Evolutionary conservation across 2,113 vertebrate genomes (phyloP).

Genomic region (Phaethon lepturus): DNA sequence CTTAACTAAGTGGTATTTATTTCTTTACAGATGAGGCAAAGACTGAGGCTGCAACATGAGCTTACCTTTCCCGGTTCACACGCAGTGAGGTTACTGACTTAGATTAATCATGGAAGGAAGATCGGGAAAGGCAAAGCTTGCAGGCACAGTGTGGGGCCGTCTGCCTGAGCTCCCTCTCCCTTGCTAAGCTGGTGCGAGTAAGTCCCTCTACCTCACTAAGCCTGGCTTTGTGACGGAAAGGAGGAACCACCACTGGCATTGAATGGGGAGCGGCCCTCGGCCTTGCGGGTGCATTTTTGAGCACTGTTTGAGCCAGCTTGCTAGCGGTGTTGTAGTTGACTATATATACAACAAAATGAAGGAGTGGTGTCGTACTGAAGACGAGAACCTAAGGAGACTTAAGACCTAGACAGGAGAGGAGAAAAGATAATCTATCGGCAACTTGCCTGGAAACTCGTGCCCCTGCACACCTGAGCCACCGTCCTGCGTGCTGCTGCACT

Average conservation of each 20-base stretch:
- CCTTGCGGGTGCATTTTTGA: background rate
- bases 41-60: background rate
- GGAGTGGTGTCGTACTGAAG: background rate
- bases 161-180: background rate
- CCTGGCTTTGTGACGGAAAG: background rate
- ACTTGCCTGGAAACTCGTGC: background rate
- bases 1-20: background rate
- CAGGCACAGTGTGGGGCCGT: fast-evolving
- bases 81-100: background rate
- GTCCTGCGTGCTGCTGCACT: background rate
- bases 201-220: background rate
- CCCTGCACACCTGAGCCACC: background rate
- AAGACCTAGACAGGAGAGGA: background rate
- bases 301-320: background rate
- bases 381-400: background rate
- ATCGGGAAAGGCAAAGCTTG: background rate
- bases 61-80: background rate
- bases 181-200: background rate
- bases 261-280: too few species aligned
- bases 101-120: background rate
- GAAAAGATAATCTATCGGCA: background rate
- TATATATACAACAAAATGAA: background rate
- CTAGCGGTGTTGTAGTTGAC: background rate
- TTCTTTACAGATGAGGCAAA: background rate
- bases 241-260: too few species aligned